Evolutionary conservation across 1,140 invertebrate genomes (phyloP), one percentile per base, ranked within the genome.

Genomic region (Amphibalanus amphitrite): DNA sequence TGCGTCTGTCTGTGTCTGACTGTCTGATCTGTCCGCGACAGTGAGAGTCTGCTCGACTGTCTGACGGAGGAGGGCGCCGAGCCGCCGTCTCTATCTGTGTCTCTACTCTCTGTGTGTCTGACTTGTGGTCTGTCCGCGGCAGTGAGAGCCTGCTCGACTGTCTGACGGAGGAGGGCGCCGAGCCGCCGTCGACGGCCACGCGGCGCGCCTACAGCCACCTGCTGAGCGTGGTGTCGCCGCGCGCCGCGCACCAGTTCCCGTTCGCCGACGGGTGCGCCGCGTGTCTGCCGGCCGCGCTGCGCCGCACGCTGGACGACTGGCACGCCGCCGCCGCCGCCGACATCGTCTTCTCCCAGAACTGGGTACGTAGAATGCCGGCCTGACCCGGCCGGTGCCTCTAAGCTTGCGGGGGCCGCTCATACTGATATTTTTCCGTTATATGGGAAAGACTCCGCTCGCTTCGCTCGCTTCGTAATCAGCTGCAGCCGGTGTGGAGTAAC

Each of bases 231-330:
- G 47, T 59, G 47, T 59, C 47, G 17, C 47, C 47, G 47, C 47
- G 47, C 47, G 47, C 47, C 47, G 47, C 47, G 10, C 47, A 59
- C 10, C 47, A 59, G 47, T 59, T 59, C 47, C 47, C 47, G 47
- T 23, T 59, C 13, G 47, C 47, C 1, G 47, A 59, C 17, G 47
- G 47, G 47, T 59, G 47, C 26, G 83, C 84, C 59, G 79, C 81
- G 3, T 79, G 85, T 23, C 78, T 89, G 70, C 87, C 88, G 1
- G 79, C 81, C 30, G 79, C 81, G 64, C 80, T 88, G 1, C 81
- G 82, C 20, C 83, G 83, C 67, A 83, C 85, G 4, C 77, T 89
- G 1, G 86, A 88, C 72, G 86, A 86, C 73, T 89, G 87, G 87
- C 86, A 85, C 76, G 81, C 79, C 23, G 82, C 82, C 8, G 77